These are phyloP conservation scores for Brachyhypopomus occidentalis DNA, from an alignment of 2,113 vertebrate species.

Conservation along the genomic window DNA sequence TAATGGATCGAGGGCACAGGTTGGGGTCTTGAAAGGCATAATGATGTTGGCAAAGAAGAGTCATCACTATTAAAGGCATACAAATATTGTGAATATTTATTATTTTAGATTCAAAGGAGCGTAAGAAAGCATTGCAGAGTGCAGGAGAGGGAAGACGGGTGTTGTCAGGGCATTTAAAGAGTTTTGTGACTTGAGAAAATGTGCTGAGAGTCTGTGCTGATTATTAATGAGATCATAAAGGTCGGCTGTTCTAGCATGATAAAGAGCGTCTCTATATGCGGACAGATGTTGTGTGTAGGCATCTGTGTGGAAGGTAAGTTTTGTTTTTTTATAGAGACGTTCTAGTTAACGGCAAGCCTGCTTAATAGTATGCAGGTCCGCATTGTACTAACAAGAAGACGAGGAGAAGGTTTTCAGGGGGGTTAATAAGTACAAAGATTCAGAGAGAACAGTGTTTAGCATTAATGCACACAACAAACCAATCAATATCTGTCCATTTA, in stretches of 20 bases:
- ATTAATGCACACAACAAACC: too few species aligned
- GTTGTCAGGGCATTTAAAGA: neutral
- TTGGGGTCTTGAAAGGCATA: too few species aligned
- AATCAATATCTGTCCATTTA: too few species aligned
- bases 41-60: too few species aligned
- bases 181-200: neutral
- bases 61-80: neutral
- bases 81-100: neutral
- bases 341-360: conserved; percentile 4
- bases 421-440: too few species aligned
- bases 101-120: neutral
- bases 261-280: neutral
- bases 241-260: neutral
- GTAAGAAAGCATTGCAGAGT: neutral
- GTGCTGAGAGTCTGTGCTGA: neutral
- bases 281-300: neutral
- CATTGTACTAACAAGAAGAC: too few species aligned
- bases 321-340: neutral
- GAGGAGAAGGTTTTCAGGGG: too few species aligned
- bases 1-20: too few species aligned
- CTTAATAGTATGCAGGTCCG: neutral
- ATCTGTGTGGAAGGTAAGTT: neutral
- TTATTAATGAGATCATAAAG: neutral
- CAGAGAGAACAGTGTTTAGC: too few species aligned
- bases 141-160: neutral